Conservation (phyloP, 2,113 vertebrate genomes). For the Cettia cetti region DNA sequence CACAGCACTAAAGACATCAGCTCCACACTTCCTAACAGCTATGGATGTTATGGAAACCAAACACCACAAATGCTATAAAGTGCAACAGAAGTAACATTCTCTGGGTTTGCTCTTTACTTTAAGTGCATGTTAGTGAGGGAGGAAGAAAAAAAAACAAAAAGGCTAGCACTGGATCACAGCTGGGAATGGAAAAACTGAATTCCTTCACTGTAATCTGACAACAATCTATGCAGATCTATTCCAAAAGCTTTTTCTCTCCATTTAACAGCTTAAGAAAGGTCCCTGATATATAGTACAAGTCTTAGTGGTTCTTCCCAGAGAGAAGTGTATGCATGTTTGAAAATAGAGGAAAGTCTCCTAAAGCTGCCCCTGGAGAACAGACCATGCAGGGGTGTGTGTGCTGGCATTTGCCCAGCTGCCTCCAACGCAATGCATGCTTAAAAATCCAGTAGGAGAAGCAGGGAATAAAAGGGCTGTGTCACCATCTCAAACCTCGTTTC, state of each 20-base stretch:
- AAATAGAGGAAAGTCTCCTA: background rate
- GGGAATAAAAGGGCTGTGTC: background rate
- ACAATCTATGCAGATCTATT: background rate
- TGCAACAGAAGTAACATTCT: background rate
- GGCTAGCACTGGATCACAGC: background rate
- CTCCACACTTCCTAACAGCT: background rate
- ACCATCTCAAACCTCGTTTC: background rate
- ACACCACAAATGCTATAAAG: background rate
- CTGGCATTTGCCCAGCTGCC: background rate
- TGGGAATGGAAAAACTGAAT: background rate
- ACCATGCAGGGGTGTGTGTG: background rate
- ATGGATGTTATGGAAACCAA: background rate
- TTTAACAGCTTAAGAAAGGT: background rate
- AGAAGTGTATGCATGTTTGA: background rate
- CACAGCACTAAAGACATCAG: background rate
- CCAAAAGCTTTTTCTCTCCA: background rate
- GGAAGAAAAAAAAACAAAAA: background rate
- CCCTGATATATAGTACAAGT: accelerated
- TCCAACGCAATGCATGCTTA: background rate
- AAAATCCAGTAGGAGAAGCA: background rate
- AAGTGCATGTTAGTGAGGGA: background rate
- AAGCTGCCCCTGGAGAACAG: background rate
- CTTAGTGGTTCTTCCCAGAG: background rate
- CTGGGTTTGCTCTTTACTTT: background rate
- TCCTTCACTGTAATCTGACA: background rate